Evolutionary conservation across 2,113 vertebrate genomes (phyloP).

Genomic region (Sebastes fasciatus): DNA sequence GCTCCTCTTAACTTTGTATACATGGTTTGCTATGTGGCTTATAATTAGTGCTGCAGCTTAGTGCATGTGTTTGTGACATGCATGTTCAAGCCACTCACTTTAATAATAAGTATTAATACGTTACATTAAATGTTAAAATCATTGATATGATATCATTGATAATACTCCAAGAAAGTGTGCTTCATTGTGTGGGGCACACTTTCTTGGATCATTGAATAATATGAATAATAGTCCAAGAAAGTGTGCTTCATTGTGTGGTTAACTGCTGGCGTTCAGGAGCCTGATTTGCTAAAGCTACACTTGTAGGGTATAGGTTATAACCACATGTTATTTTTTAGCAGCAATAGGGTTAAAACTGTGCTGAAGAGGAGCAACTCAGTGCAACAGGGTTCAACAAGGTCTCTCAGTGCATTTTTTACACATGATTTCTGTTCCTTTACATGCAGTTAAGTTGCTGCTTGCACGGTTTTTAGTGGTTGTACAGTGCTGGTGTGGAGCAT

Average conservation of each 20-base stretch:
- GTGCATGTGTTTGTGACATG: no score
- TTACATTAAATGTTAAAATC: no score
- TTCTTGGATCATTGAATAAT: no score
- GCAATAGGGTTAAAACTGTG: neutral
- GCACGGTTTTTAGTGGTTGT: neutral
- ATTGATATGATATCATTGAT: no score
- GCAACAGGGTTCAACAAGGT: neutral
- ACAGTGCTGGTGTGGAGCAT: neutral
- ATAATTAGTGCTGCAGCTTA: neutral
- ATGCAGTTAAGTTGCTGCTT: neutral
- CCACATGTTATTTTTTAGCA: constrained; percentile 45
- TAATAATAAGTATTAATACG: no score
- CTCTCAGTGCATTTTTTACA: neutral
- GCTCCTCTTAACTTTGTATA: neutral
- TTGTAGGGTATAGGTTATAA: neutral
- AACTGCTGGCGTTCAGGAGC: no score
- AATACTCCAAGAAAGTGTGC: no score
- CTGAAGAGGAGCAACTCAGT: neutral
- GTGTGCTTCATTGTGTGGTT: neutral
- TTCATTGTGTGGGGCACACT: no score
- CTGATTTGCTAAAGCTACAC: neutral
- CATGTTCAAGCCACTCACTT: neutral
- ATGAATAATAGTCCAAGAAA: neutral
- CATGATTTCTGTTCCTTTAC: rapidly evolving
- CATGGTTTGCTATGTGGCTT: constrained; percentile 1